Percentiles rank a stretch among this genome's conserved stretches.
These are phyloP conservation scores for Anastatus disparis DNA, from an alignment of 1,140 invertebrate genomes.

Conservation along the genomic window DNA sequence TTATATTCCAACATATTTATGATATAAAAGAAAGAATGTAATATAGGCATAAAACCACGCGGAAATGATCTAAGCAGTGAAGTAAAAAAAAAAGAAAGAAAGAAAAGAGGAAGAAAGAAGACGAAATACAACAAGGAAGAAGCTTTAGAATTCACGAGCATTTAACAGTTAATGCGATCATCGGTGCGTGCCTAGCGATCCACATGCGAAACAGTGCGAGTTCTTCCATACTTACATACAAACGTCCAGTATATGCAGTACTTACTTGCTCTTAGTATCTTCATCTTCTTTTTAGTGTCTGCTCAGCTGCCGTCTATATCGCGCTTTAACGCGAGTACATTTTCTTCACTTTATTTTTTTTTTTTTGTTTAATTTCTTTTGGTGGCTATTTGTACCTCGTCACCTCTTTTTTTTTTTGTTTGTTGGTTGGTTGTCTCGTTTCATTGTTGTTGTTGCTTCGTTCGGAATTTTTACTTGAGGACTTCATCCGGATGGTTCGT, in stretches of 20 bases:
- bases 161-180: conserved; percentile 61
- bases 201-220: conserved; percentile 68
- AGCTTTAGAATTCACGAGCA: conserved; percentile 39
- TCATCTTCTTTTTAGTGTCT: not conserved
- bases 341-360: not conserved
- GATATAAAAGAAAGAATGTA: not conserved
- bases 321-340: not conserved
- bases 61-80: not conserved
- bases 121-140: conserved; percentile 43
- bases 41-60: not conserved
- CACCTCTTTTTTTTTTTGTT: too few species aligned
- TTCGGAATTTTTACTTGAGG: not conserved
- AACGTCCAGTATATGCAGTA: not conserved
- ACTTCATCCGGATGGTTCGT: not conserved
- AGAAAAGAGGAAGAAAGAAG: not conserved
- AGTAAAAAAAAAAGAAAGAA: not conserved
- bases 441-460: too few species aligned
- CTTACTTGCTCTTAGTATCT: too few species aligned
- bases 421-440: too few species aligned
- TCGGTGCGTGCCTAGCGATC: conserved; percentile 64
- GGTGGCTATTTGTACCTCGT: too few species aligned
- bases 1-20: too few species aligned
- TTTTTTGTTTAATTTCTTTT: too few species aligned
- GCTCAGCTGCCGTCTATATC: not conserved
- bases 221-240: too few species aligned